Conservation (phyloP, 2,113 vertebrate species). For the Cariama cristata region DNA sequence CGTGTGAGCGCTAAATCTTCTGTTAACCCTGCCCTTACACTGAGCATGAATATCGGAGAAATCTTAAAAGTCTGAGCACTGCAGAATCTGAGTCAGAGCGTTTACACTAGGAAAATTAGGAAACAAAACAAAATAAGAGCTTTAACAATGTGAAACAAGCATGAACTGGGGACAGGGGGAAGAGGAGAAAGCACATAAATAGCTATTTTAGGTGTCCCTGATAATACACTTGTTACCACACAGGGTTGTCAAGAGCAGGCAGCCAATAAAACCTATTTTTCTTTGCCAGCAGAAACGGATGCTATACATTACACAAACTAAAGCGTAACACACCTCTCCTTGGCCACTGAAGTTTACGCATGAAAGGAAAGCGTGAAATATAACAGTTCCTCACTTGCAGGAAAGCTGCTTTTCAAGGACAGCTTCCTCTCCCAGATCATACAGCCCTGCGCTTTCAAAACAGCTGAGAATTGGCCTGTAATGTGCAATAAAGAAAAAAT, state of each 20-base stretch:
- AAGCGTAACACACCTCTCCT: background rate
- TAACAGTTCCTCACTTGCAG: background rate
- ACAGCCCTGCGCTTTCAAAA: background rate
- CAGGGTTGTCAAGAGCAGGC: background rate
- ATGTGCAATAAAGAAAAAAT: background rate
- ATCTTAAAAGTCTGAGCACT: background rate
- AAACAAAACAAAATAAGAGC: background rate
- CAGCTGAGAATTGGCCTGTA: background rate
- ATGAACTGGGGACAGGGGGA: background rate
- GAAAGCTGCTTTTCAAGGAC: background rate
- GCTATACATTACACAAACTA: background rate
- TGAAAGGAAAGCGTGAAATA: background rate
- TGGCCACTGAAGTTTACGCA: background rate
- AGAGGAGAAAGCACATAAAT: background rate
- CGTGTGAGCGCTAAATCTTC: fast-evolving
- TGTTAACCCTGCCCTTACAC: background rate
- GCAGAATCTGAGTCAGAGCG: background rate
- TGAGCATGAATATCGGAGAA: background rate
- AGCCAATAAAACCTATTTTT: background rate
- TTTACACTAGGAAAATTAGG: background rate
- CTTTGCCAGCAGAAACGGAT: background rate
- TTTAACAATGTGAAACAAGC: background rate
- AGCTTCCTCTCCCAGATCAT: background rate
- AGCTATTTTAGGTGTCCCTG: background rate
- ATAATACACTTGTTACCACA: background rate